Conservation (phyloP, 2,113 vertebrate genomes). For the Cottus gobio region DNA sequence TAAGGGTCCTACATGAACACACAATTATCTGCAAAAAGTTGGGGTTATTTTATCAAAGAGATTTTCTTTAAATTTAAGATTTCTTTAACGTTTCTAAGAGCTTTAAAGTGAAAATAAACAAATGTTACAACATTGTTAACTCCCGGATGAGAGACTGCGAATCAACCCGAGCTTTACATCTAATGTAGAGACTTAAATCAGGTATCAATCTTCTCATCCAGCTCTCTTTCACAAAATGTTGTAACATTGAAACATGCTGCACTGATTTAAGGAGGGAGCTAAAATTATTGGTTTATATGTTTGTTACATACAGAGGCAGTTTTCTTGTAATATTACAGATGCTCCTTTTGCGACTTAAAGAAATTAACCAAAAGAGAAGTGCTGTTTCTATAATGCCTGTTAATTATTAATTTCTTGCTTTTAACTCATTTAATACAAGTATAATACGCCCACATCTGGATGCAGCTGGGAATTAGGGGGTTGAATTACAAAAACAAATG, state of each 20-base stretch:
- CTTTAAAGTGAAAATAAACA: background rate
- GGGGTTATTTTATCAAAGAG: background rate
- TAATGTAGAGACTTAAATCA: background rate
- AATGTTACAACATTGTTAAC: background rate
- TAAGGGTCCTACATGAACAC: background rate
- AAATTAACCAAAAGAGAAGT: background rate
- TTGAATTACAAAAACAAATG: background rate
- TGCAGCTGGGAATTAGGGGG: background rate
- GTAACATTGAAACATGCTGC: background rate
- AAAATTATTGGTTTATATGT: background rate
- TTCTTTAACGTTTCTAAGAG: background rate
- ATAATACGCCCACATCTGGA: background rate
- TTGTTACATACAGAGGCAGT: background rate
- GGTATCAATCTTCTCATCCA: background rate
- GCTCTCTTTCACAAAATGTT: background rate
- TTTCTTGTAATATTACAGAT: slow-evolving; percentile 1
- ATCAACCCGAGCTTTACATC: background rate
- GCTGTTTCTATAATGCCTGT: background rate
- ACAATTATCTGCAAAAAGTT: background rate
- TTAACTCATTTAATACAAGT: background rate
- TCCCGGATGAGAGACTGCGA: background rate
- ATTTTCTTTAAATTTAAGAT: background rate
- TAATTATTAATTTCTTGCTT: background rate
- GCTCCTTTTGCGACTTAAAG: background rate
- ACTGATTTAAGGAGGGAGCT: background rate